Conservation (phyloP, 2,113 vertebrate genomes). For the Protomyctophum bolini region DNA sequence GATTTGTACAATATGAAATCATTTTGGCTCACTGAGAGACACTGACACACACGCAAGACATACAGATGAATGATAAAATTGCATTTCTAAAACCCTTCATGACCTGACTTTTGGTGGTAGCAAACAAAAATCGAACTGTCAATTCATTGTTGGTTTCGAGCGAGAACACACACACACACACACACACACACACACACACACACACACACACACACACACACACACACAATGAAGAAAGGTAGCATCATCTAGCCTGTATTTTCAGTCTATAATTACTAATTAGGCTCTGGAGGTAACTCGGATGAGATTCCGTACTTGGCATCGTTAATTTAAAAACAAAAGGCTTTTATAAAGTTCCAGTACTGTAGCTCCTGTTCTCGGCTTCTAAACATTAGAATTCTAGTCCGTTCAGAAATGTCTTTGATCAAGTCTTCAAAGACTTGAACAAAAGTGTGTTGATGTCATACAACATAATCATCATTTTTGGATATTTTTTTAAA, state of each 20-base stretch:
- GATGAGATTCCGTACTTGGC: neutral
- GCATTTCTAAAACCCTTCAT: neutral
- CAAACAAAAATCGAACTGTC: neutral
- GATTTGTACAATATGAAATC: neutral
- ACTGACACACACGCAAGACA: neutral
- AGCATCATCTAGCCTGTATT: neutral
- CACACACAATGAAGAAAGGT: slow-evolving; percentile 3
- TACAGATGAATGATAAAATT: no score
- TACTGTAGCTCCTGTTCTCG: neutral
- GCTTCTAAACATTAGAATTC: no score
- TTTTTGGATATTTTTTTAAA: neutral
- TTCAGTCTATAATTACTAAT: neutral
- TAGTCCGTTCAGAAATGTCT: neutral
- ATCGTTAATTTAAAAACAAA: neutral
- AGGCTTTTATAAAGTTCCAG: neutral
- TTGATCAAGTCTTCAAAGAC: neutral
- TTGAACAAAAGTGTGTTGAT: neutral
- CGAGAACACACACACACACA: neutral
- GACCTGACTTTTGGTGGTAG: neutral
- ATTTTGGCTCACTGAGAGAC: neutral
- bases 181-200: neutral
- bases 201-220: neutral
- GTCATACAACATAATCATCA: neutral
- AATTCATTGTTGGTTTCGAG: neutral
- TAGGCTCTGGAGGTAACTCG: neutral